These are phyloP conservation scores for Pyrochroa serraticornis DNA, from an alignment of 2,888 invertebrate species.

Conservation along the genomic window DNA sequence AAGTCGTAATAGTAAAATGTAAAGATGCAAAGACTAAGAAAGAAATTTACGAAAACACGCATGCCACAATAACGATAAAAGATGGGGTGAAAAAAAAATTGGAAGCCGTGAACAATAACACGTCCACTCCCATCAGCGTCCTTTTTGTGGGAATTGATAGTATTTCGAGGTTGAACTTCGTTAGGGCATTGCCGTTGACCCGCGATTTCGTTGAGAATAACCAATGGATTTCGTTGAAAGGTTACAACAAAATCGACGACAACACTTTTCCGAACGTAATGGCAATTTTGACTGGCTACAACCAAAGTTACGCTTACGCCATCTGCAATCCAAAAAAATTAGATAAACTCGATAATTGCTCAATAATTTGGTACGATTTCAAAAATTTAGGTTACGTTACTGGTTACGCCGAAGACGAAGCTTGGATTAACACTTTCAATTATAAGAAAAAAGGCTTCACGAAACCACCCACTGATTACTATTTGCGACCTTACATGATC, in stretches of 20 bases:
- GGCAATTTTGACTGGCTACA: slow-evolving; percentile 69
- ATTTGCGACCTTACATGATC: slow-evolving; percentile 74
- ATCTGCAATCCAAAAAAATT: slow-evolving; percentile 60
- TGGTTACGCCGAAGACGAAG: slow-evolving; percentile 78
- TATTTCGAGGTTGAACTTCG: slow-evolving; percentile 78
- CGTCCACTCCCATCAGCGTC: slow-evolving; percentile 60
- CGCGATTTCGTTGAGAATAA: slow-evolving; percentile 66
- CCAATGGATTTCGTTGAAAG: slow-evolving; percentile 47
- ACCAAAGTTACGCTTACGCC: slow-evolving; percentile 56
- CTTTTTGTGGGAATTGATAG: slow-evolving; percentile 85
- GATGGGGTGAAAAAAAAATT: slow-evolving; percentile 43
- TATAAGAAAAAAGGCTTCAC: slow-evolving; percentile 73
- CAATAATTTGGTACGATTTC: slow-evolving; percentile 80
- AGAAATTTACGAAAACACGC: slow-evolving; percentile 62
- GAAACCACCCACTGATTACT: slow-evolving; percentile 79
- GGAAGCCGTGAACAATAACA: slow-evolving; percentile 35
- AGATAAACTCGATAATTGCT: slow-evolving; percentile 71
- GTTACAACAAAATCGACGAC: slow-evolving; percentile 74
- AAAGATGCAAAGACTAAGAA: slow-evolving; percentile 39
- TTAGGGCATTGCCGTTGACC: slow-evolving; percentile 78
- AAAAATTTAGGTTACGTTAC: slow-evolving; percentile 74
- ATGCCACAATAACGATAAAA: slow-evolving; percentile 55
- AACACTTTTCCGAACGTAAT: slow-evolving; percentile 90
- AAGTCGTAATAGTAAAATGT: slow-evolving; percentile 63
- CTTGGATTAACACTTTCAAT: slow-evolving; percentile 75